phyloP scores from a whole-genome alignment of 2,113 vertebrate genomes.

The Protobothrops flavoviridis region DNA sequence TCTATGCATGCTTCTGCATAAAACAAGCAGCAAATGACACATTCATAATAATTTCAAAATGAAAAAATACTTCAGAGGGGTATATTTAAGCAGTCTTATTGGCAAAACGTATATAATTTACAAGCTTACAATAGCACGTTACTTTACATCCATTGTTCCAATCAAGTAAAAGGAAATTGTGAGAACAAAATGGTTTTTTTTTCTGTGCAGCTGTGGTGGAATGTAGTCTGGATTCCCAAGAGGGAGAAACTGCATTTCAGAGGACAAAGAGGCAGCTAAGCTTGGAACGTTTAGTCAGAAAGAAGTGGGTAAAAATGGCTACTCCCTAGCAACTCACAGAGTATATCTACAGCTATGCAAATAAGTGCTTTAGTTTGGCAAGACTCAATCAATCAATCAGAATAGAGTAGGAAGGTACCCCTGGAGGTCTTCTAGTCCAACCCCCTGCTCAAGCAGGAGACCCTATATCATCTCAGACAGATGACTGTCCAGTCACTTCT shows the following conservation, averaged over 20 bases:
- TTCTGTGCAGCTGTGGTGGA: not conserved
- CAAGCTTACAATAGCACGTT: not conserved
- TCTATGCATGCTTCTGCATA: constrained; percentile 80
- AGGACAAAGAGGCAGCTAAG: not conserved
- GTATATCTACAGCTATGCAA: not conserved
- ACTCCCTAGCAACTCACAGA: not conserved
- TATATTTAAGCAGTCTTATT: constrained; percentile 17
- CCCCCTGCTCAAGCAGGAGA: not conserved
- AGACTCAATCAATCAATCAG: not conserved
- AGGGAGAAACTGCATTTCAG: not conserved
- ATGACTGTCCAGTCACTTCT: not conserved
- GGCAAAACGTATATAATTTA: not conserved
- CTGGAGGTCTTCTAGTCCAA: not conserved
- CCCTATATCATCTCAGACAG: not conserved
- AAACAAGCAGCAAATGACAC: constrained; percentile 43
- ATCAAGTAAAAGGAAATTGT: not conserved
- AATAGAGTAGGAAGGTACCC: not conserved
- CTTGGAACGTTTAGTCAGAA: not conserved
- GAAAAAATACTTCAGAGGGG: not conserved
- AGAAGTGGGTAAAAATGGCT: not conserved
- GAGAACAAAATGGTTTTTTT: not conserved
- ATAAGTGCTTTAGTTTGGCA: not conserved
- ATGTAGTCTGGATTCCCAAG: not conserved
- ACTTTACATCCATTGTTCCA: not conserved
- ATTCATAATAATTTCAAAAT: constrained; percentile 6